These are phyloP conservation scores for Calypte anna DNA, from an alignment of 2,113 vertebrate species.

Conservation along the genomic window DNA sequence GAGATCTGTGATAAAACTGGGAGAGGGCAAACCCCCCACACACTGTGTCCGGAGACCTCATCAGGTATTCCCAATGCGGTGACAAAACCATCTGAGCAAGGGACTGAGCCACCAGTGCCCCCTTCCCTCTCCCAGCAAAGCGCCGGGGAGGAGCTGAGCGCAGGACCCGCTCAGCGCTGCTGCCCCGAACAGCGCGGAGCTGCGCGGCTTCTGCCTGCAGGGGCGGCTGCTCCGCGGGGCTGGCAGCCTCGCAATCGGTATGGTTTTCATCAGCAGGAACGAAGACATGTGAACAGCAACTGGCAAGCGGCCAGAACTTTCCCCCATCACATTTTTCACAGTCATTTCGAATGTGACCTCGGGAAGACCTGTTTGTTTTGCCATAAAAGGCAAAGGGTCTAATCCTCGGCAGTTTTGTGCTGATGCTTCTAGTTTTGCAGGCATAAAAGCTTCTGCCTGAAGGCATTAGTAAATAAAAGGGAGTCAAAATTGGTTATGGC, in stretches of 20 bases:
- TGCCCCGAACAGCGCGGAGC: neutral
- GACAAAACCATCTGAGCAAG: neutral
- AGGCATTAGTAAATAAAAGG: neutral
- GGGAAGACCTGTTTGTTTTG: constrained; percentile 63
- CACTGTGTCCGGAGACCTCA: neutral
- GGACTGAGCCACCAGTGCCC: neutral
- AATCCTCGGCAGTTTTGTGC: constrained; percentile 55
- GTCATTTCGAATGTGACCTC: constrained; percentile 68
- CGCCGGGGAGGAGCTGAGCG: neutral
- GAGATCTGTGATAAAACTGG: neutral
- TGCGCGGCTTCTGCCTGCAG: neutral
- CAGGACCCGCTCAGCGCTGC: neutral
- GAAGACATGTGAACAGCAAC: constrained; percentile 60
- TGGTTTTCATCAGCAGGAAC: constrained; percentile 70
- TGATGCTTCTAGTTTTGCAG: constrained; percentile 47
- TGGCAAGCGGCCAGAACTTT: constrained; percentile 27
- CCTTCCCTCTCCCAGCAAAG: neutral
- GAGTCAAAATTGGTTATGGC: neutral
- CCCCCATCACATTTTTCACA: constrained; percentile 63
- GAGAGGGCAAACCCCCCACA: neutral
- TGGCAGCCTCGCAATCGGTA: constrained; percentile 29
- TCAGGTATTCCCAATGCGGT: neutral
- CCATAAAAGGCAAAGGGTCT: constrained; percentile 66
- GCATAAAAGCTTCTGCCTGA: constrained; percentile 40
- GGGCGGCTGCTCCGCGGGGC: neutral